Conservation (phyloP, 2,888 invertebrate species). For the Corythucha ciliata region DNA sequence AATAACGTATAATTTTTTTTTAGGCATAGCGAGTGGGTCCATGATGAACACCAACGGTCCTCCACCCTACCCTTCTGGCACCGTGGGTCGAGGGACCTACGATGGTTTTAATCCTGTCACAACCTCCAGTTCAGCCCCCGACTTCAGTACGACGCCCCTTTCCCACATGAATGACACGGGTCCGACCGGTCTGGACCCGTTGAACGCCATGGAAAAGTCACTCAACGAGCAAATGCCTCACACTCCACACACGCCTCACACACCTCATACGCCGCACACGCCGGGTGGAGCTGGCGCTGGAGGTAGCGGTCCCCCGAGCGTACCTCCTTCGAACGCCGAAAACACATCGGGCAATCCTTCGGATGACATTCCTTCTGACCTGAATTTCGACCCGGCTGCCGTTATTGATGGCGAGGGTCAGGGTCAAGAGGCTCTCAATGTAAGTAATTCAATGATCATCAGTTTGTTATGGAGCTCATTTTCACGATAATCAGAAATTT, state of each 20-base stretch:
- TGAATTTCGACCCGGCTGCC: constrained; percentile 87
- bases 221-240: constrained; percentile 59
- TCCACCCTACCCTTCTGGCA: constrained; percentile 42
- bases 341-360: constrained; percentile 43
- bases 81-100: constrained; percentile 40
- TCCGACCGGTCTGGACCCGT: constrained; percentile 79
- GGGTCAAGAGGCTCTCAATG: constrained; percentile 77
- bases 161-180: constrained; percentile 78
- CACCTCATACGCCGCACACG: constrained; percentile 69
- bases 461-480: too few species aligned
- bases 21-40: constrained; percentile 69
- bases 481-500: too few species aligned
- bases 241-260: constrained; percentile 76
- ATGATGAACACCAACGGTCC: constrained; percentile 58
- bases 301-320: constrained; percentile 66
- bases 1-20: background rate
- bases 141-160: constrained; percentile 36
- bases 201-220: constrained; percentile 89
- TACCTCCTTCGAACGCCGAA: constrained; percentile 51
- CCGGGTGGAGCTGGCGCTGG: constrained; percentile 48
- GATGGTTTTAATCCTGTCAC: constrained; percentile 46
- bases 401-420: constrained; percentile 87
- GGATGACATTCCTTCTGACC: constrained; percentile 76
- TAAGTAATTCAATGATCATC: too few species aligned
- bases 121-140: constrained; percentile 36